Base-by-base conservation (phyloP, 2,113 vertebrate species). In the Brachionichthys hirsutus region DNA sequence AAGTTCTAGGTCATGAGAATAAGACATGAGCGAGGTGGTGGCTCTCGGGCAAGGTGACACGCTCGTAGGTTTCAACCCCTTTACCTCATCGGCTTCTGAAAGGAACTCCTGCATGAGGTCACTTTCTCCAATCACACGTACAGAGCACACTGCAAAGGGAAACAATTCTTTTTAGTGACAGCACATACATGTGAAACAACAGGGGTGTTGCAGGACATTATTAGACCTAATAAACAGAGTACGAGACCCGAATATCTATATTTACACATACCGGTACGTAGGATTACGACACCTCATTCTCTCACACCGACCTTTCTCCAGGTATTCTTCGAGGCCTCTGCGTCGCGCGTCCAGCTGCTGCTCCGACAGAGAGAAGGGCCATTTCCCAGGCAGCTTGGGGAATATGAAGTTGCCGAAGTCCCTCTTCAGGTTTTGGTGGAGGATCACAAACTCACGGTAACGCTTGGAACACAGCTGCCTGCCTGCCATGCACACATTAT, bases 41-140 rank as follows among this genome's bases (percentile, higher is more conserved):
- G 77, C 63, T 65, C 36, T 68, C 34, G 18, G 34, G 16, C 9
- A 46, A 19, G 44, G 19, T 17, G 16, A 46, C 17, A 18, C 17
- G 12, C 17, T 30, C 24, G 2, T 30, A 0, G 2, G 44, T 20
- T 53, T 44, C 1, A n/a, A n/a, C 52, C 52, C 42, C 49, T 47
- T 82, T 83, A 98, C 97, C 94, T 98, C 97, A 3, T 98, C 96
- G 0, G 96, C 96, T 74, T 98, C 96, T 0, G 96, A 98, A 11
- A 99, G 86, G 86, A 98, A 99, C 58, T 98, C 97, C 70, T 99
- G 97, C 95, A 98, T 95, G 86, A 98, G 92, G 80, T 99, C 97
- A 15, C 97, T 98, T 89, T 99, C 97, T 15, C 96, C 96, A 13
- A 99, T 96, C 48, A 97, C 93, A 6, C 95, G 92, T 44, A 98